Percentiles rank a stretch among this genome's conserved stretches.
Evolutionary conservation across 1,140 invertebrate species (phyloP).

Genomic region (Heliconius melpomene): DNA sequence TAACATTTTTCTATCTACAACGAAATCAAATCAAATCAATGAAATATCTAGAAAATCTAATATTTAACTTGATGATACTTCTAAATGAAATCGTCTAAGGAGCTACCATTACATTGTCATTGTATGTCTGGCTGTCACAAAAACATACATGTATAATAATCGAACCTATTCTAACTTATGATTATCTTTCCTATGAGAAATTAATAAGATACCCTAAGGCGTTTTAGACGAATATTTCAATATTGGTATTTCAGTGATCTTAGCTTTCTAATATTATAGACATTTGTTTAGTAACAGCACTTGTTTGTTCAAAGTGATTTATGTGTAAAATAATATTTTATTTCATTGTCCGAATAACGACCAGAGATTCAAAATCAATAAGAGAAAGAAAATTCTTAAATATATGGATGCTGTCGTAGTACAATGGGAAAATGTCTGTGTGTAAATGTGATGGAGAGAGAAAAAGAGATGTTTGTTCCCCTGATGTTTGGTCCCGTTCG

Average conservation of each 20-base stretch:
- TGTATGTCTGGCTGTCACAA: constrained; percentile 41
- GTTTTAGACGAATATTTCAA: constrained; percentile 16
- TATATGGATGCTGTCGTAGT: too few species aligned
- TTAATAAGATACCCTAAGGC: constrained; percentile 14
- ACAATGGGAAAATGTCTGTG: too few species aligned
- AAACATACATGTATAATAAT: constrained; percentile 28
- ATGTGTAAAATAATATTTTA: too few species aligned
- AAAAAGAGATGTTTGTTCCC: too few species aligned
- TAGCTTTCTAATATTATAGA: background rate
- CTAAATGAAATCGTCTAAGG: background rate
- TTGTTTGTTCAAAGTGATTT: too few species aligned
- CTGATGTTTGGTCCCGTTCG: too few species aligned
- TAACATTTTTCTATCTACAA: background rate
- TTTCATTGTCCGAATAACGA: too few species aligned
- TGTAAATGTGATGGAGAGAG: too few species aligned
- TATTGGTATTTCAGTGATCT: constrained; percentile 1
- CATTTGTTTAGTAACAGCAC: background rate
- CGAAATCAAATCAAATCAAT: too few species aligned
- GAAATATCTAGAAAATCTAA: too few species aligned
- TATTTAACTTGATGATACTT: background rate
- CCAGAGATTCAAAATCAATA: too few species aligned
- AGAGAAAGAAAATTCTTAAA: too few species aligned
- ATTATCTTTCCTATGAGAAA: constrained; percentile 25
- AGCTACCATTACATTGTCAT: constrained; percentile 45
- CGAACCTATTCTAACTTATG: constrained; percentile 17